A percentile compares a stretch with the other conserved stretches of the same genome.
Conservation (phyloP, 2,113 vertebrate species). For the Dipodomys ordii region DNA sequence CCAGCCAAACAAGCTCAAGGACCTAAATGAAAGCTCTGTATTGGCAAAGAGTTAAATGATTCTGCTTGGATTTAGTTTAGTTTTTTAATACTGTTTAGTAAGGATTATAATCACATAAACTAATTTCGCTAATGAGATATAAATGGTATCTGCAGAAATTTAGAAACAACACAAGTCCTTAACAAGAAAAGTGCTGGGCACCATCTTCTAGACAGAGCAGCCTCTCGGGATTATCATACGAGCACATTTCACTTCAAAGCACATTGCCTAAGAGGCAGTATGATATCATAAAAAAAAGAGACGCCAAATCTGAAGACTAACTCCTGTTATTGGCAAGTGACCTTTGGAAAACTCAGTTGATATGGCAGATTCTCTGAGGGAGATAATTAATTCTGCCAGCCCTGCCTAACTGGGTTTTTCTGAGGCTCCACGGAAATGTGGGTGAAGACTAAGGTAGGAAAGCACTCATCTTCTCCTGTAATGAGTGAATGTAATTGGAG, state of each 20-base stretch:
- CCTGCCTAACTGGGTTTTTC: background rate
- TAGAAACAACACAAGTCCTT: background rate
- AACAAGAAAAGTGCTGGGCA: background rate
- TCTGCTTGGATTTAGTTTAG: background rate
- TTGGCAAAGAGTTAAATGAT: background rate
- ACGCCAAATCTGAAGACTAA: background rate
- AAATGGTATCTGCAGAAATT: background rate
- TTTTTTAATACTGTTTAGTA: background rate
- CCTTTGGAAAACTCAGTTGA: background rate
- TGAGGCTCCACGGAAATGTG: background rate
- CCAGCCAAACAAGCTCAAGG: no score
- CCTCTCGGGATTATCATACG: background rate
- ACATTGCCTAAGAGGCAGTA: background rate
- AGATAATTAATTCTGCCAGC: background rate
- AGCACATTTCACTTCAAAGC: background rate
- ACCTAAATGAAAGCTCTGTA: no score
- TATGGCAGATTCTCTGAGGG: background rate
- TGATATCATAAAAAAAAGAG: background rate
- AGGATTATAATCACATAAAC: slow-evolving; percentile 7
- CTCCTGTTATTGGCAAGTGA: background rate
- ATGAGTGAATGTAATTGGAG: background rate
- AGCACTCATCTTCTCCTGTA: background rate
- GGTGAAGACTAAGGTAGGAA: background rate
- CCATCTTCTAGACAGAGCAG: no score
- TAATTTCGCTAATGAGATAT: background rate